Evolutionary conservation across 92 coral and sea anemone genomes (phyloP), one percentile per base, ranked within the genome.

Genomic region (Pocillopora meandrina): DNA sequence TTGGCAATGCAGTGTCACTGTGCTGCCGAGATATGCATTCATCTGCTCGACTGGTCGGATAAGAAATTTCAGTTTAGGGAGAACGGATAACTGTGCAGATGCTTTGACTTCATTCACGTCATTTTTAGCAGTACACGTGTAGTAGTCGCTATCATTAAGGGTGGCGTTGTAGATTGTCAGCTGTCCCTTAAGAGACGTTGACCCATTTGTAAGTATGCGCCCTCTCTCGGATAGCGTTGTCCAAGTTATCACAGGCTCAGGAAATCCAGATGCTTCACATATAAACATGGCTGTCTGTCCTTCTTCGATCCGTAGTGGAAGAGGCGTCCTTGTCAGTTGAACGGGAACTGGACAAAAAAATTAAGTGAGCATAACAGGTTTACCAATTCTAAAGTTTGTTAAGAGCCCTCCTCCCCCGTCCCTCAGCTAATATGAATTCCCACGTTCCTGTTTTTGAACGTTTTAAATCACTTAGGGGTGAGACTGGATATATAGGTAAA

Each of bases 191-290:
- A 12, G 56, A 31, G 69, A 65, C 61, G 71, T 7, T 42, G 52
- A 42, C 8, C 52, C 52, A 17, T 64, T 19, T 26, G 31, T 18
- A 31, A 19, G 75, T 52, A 82, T 82, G 75, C 42, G 72, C 3
- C 76, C 63, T 80, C 82, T 47, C 35, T 71, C 26, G 75, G 79
- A 86, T 65, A 80, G 65, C n/a, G 83, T 82, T 71, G 85, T 62
- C 95, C 93, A 92, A 14, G 71, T 82, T 61, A 89, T 83, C 78
- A 23, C 81, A 1, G 95, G 93, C 18, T 68, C 82, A 9, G 95
- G 93, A 75, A 71, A 89, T 62, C 95, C 95, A 49, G 76, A 66
- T 7, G 91, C 93, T 58, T 79, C 36, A 76, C 95, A 92, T 26
- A 33, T 75, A 19, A 92, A 61, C 67, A 20, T 47, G 2, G 82